Conservation (phyloP, 64 coral and sea anemone species). For the Cladopsammia gracilis region DNA sequence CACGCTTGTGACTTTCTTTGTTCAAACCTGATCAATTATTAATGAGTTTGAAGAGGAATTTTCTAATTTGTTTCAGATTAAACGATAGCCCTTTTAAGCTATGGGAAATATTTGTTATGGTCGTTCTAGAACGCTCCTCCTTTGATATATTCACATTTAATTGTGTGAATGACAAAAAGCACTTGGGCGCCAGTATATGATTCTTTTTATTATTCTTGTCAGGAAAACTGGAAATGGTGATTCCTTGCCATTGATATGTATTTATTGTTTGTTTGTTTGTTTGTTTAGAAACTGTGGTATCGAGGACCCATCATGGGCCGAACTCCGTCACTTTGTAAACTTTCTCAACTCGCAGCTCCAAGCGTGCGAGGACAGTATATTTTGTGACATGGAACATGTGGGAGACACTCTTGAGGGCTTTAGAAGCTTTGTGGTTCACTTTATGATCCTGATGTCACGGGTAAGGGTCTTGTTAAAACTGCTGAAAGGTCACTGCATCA, state of each 20-base stretch:
- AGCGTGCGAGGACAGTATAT: conserved; percentile 48
- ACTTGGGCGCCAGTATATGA: no score
- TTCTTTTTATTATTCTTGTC: no score
- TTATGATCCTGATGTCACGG: conserved; percentile 71
- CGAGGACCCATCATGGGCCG: conserved; percentile 61
- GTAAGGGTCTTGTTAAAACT: not conserved
- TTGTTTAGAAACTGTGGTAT: conserved; percentile 55
- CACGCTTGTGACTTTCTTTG: no score
- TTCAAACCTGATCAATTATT: no score
- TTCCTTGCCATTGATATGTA: not conserved
- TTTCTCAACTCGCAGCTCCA: conserved; percentile 76
- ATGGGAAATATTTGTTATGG: no score
- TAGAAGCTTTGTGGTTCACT: conserved; percentile 61
- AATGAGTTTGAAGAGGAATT: no score
- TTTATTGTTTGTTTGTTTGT: not conserved
- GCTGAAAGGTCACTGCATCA: no score
- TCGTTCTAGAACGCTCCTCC: no score
- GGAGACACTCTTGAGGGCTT: conserved; percentile 68
- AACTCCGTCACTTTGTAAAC: conserved; percentile 61
- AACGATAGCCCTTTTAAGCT: no score
- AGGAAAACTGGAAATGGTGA: not conserved
- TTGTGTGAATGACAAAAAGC: no score
- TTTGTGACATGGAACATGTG: conserved; percentile 65
- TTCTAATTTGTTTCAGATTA: no score
- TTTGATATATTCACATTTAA: no score